Conservation (phyloP, 2,888 invertebrate genomes). For the Eupithecia insigniata region DNA sequence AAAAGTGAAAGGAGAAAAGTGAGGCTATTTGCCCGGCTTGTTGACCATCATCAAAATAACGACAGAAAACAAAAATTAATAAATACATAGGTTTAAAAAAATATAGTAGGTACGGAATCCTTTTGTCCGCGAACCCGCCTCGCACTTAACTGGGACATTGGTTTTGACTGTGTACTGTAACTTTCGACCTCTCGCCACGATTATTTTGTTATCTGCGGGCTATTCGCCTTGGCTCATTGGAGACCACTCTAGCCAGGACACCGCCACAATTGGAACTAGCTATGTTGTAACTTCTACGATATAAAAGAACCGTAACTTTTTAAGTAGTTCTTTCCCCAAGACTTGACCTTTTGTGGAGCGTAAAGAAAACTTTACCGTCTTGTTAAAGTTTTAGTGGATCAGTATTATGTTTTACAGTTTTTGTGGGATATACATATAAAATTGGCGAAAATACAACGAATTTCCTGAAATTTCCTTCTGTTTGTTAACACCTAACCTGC, state of each 20-base stretch:
- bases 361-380: slow-evolving; percentile 12
- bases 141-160: neutral
- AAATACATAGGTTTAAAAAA: too few species aligned
- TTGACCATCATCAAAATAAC: neutral
- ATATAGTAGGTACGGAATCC: neutral
- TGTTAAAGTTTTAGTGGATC: neutral
- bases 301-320: slow-evolving; percentile 31
- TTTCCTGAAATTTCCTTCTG: neutral
- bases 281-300: slow-evolving; percentile 15
- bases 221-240: slow-evolving; percentile 48
- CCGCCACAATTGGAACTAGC: slow-evolving; percentile 25
- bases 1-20: too few species aligned
- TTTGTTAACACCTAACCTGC: neutral
- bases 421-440: neutral
- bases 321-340: slow-evolving; percentile 27
- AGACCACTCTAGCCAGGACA: slow-evolving; percentile 31
- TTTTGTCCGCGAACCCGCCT: neutral
- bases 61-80: neutral
- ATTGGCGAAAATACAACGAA: neutral
- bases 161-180: neutral
- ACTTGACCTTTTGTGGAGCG: slow-evolving; percentile 18
- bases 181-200: slow-evolving; percentile 56
- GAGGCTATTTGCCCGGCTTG: too few species aligned
- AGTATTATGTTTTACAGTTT: neutral
- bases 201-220: slow-evolving; percentile 70